Base-by-base conservation (phyloP, 1,140 invertebrate genomes). In the Sarcophaga peregrina region DNA sequence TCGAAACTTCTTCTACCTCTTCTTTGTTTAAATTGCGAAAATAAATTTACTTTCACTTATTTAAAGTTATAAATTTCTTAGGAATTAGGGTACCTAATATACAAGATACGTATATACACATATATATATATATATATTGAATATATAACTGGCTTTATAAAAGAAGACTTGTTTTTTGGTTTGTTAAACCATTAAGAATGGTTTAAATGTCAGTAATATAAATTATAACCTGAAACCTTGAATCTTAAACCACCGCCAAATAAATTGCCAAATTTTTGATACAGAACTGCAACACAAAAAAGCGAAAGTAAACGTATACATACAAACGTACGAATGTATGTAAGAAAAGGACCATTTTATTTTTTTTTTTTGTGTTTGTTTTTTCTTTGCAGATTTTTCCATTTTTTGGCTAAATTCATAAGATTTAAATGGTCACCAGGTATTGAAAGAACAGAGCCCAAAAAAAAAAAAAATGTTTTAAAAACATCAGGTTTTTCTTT, bases 401-500 rank as follows among this genome's bases (percentile, higher is more conserved):
- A 0, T n/a, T 45, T 76, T 76, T 75, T 50, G 46, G 11, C 74
- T 8, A 76, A 76, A 47, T 46, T 78, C 75, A 78, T 78, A 47
- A 78, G 50, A 78, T 78, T 52, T 52, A 78, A 78, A 78, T 47
- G 75, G 75, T 78, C 75, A 78, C 75, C 46, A 78, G 20, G n/a
- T 78, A 48, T 50, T 50, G 47, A 72, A 72, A 72, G 37, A 72
- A 72, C 47, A 20, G 17, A 13, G 25, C 37, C 15, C 48, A 78
- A 52, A 37, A 0, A 78, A 17, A 78, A 1, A 15, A 47, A 50
- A 47, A 78, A 10, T 50, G 8, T 17, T 20, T 17, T 20, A 20
- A 78, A 78, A 50, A 78, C 47, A 78, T 15, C 62, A 68, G 10
- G n/a, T 68, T 17, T 20, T 58, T 58, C 9, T 58, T 13, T 15